phyloP scores from a whole-genome alignment of 2,113 vertebrate genomes.

The Microtus pennsylvanicus region DNA sequence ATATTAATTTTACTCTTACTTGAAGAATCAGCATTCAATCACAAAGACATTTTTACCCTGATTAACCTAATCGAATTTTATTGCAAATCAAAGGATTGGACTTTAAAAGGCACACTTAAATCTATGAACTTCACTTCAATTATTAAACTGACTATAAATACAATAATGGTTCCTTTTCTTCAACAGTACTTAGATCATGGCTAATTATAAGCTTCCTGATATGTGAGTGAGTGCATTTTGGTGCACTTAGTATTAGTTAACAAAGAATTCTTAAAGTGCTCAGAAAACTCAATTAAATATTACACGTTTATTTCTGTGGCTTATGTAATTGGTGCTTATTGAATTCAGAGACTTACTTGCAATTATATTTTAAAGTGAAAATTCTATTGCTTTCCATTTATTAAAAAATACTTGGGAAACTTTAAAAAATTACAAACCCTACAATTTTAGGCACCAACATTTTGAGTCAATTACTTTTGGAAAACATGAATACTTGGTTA shows the following conservation, averaged over 20 bases:
- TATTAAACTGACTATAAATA: constrained; percentile 42
- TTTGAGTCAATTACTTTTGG: background rate
- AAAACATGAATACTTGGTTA: background rate
- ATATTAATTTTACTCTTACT: background rate
- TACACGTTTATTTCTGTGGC: background rate
- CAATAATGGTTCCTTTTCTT: background rate
- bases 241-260: background rate
- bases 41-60: constrained; percentile 48
- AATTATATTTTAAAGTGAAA: constrained; percentile 1
- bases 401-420: background rate
- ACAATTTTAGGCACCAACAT: background rate
- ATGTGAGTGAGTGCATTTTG: background rate
- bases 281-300: constrained; percentile 1
- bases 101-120: background rate
- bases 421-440: background rate
- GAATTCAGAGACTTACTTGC: constrained; percentile 14
- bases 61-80: constrained; percentile 48
- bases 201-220: constrained; percentile 3
- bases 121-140: constrained; percentile 26
- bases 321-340: background rate
- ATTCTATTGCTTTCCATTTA: background rate
- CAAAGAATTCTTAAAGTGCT: background rate
- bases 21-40: background rate
- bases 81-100: constrained; percentile 24
- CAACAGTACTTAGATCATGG: background rate